Conservation (phyloP, 2,888 invertebrate species). For the Achlya flavicornis region DNA sequence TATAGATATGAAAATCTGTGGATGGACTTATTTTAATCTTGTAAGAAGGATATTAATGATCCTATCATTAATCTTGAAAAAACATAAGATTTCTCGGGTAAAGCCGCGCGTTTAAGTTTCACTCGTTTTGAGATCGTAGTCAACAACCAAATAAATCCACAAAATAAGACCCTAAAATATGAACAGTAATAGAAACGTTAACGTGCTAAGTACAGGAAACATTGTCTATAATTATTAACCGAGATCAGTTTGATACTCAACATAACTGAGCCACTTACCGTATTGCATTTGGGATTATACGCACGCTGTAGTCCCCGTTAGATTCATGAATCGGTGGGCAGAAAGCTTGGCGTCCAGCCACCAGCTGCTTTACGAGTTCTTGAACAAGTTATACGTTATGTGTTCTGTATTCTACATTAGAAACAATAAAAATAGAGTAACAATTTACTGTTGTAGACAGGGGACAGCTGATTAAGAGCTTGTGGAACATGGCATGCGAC, state of each 20-base stretch:
- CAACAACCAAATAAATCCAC: too few species aligned
- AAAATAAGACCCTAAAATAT: too few species aligned
- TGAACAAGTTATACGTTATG: conserved; percentile 38
- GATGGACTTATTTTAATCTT: too few species aligned
- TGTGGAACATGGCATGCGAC: background rate
- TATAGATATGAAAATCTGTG: too few species aligned
- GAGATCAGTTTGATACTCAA: background rate
- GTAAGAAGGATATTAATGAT: too few species aligned
- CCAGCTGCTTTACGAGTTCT: conserved; percentile 45
- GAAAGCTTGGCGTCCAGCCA: conserved; percentile 53
- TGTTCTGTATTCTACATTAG: conserved; percentile 26
- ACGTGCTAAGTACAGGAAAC: background rate
- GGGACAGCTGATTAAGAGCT: conserved; percentile 2
- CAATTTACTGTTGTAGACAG: conserved; percentile 9
- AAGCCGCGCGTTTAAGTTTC: too few species aligned
- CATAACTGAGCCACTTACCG: conserved; percentile 11
- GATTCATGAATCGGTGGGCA: conserved; percentile 15
- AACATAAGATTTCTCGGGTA: too few species aligned
- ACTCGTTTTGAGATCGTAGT: too few species aligned
- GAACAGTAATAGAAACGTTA: too few species aligned
- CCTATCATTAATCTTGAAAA: too few species aligned
- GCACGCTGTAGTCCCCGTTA: conserved; percentile 39
- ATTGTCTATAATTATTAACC: background rate
- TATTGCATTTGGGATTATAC: conserved; percentile 34
- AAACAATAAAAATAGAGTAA: conserved; percentile 32